These are phyloP conservation scores for Cephalopterus ornatus DNA, from an alignment of 2,113 vertebrate genomes.

Conservation along the genomic window DNA sequence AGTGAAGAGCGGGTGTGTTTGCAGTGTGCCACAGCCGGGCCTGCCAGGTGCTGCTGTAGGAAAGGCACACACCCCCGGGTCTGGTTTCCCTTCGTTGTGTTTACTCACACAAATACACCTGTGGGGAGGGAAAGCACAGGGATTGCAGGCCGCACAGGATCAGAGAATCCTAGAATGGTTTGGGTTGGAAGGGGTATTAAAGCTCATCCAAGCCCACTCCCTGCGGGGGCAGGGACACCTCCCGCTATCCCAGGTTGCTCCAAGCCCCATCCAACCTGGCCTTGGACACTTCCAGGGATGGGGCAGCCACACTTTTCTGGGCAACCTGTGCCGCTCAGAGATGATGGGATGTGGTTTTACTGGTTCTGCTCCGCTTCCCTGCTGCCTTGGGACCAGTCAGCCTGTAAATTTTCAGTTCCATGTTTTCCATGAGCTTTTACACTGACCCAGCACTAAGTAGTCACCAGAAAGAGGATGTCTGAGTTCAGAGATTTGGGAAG, in stretches of 20 bases:
- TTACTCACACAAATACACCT: neutral
- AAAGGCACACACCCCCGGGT: fast-evolving
- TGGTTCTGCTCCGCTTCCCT: neutral
- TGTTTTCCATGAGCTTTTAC: neutral
- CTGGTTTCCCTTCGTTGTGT: neutral
- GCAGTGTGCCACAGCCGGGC: neutral
- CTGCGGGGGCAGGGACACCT: neutral
- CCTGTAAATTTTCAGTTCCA: fast-evolving
- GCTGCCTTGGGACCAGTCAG: neutral
- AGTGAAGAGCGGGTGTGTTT: neutral
- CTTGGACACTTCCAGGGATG: neutral
- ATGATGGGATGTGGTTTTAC: neutral
- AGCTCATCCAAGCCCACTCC: fast-evolving
- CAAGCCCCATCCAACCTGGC: neutral
- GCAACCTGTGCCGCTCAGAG: neutral
- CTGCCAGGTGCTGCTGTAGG: neutral
- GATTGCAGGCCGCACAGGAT: fast-evolving
- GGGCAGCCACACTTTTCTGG: neutral
- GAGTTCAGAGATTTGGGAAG: neutral
- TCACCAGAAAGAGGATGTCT: neutral
- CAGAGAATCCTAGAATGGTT: neutral
- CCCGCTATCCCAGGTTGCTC: neutral
- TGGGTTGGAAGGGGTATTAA: neutral
- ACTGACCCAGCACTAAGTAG: neutral
- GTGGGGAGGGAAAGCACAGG: neutral